Base-by-base conservation (phyloP, 2,113 vertebrate genomes). In the Bos javanicus region DNA sequence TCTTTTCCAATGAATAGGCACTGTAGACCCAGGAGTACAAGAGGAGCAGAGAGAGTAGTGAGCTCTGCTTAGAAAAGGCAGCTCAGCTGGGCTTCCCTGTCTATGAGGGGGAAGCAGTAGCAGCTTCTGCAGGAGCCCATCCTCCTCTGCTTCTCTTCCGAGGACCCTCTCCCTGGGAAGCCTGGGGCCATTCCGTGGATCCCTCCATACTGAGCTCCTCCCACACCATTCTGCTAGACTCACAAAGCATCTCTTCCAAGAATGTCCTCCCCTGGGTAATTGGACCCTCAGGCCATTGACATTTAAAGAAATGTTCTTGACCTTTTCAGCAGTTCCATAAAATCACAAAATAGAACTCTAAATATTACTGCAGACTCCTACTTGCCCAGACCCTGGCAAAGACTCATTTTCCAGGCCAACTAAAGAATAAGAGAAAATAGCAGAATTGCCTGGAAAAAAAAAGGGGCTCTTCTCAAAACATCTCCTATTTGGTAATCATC, bases 301-400 rank as follows among this genome's bases (percentile, higher is more conserved):
- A 98, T 98, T 98, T 98, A 98, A 98, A 98, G 97, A 98, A 97
- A 97, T 97, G 94, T 95, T 97, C 97, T 97, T 98, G 97, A 98
- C 98, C 98, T 98, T 98, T 98, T 96, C 95, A 96, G 97, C 90
- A 90, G 94, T 97, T 97, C 97, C 95, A 98, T 98, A 98, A 98
- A 98, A 98, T 98, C 91, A 96, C 94, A 98, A 98, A 98, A 98
- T 97, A 98, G 97, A 96, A 97, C 91, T 97, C 97, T 98, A 98
- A 98, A 98, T 98, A 98, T 98, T 94, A 98, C 95, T 93, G 64
- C 80, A 93, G 93, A 89, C 95, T 98, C 96, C 90, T 74, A 81
- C 91, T 97, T 95, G 86, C 91, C 94, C 86, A 95, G 96, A 95
- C 83, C 60, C 92, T 94, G 97, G 95, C 86, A 84, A 91, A 97